Evolutionary conservation across 1,140 invertebrate genomes (phyloP).

Genomic region (Ephestia elutella): DNA sequence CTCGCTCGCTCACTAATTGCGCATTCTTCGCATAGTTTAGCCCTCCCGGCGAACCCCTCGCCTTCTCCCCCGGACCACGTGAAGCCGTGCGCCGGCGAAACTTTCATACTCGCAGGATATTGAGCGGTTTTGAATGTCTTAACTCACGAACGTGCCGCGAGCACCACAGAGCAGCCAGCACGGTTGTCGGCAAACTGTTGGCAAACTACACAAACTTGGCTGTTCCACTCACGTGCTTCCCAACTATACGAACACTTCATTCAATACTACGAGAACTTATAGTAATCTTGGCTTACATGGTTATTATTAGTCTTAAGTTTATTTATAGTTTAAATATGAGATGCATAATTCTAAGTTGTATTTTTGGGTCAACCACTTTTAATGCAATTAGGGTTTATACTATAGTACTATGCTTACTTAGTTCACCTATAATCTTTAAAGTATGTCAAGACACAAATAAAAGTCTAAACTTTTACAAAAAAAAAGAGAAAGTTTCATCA

Average conservation of each 20-base stretch:
- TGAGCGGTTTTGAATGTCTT: constrained; percentile 75
- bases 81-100: constrained; percentile 69
- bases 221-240: constrained; percentile 1
- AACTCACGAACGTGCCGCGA: constrained; percentile 67
- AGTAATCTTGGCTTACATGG: background rate
- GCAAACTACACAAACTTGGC: constrained; percentile 47
- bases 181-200: constrained; percentile 58
- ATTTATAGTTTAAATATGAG: no score
- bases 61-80: constrained; percentile 65
- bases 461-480: no score
- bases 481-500: no score
- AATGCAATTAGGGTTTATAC: no score
- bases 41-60: constrained; percentile 72
- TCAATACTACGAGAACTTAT: background rate
- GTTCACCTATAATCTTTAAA: no score
- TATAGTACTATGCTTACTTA: no score
- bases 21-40: constrained; percentile 93
- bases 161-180: constrained; percentile 36
- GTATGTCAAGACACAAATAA: no score
- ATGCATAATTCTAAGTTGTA: no score
- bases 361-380: no score
- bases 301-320: no score
- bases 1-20: constrained; percentile 88
- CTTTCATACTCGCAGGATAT: constrained; percentile 71
- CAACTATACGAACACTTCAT: constrained; percentile 1